Base-by-base conservation (phyloP, 2,888 invertebrate species). In the Fragum whitleyi region DNA sequence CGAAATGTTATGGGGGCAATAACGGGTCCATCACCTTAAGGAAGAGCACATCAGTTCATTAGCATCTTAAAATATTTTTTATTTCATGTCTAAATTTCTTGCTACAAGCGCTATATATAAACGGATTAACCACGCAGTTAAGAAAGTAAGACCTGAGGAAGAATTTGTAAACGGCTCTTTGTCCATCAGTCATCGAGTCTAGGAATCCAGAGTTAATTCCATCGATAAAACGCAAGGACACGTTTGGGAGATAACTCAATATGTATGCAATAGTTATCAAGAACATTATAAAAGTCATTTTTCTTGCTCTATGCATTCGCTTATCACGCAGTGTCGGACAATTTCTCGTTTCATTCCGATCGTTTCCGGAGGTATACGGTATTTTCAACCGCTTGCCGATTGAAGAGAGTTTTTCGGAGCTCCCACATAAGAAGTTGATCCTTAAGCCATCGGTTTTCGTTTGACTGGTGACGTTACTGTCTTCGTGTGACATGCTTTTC, bases 61-160 rank as follows among this genome's bases (percentile, higher is more conserved):
- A 36, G 47, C 19, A 67, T 67, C 16, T 74, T 77, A n/a, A 55
- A 47, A 39, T 7, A 6, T 19, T 21, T 61, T 61, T 32, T 7
- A 61, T 32, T 3, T 16, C 61, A 5, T 61, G 3, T 32, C 82
- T 72, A 59, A 88, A 86, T 39, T 79, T 71, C 16, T 28, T 39
- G 59, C 82, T 85, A 57, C 84, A 85, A 62, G 86, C 84, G 55
- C 85, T 83, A 82, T 90, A 90, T 28, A 90, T 86, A 39, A 90
- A 76, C 0, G 89, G 88, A 57, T 89, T 89, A 14, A 86, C 72
- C 0, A 86, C 85, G 59, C 87, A 82, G 67, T 86, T 86, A 23
- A 87, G 28, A 32, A 81, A 83, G 51, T 86, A 88, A 1, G 86
- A 86, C 1, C 86, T 65, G 53, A 88, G 73, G 57, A 85, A 85